Conservation (phyloP, 92 coral and sea anemone genomes). For the Pocillopora grandis region DNA sequence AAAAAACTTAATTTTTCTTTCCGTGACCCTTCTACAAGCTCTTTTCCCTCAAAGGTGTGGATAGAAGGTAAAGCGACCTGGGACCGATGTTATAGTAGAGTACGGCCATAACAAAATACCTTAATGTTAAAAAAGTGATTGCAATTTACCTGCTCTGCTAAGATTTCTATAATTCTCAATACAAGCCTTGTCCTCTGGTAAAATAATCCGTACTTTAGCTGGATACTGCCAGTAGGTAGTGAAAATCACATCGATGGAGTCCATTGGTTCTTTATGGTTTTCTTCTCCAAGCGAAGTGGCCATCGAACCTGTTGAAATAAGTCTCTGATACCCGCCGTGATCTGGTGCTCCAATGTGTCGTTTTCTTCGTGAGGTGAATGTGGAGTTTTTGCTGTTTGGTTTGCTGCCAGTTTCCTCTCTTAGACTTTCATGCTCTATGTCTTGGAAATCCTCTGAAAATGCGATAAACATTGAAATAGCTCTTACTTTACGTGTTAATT, state of each 20-base stretch:
- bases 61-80: too few species aligned
- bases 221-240: constrained; percentile 98
- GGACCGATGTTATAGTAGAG: too few species aligned
- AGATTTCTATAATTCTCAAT: constrained; percentile 89
- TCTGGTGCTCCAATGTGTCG: constrained; percentile 97
- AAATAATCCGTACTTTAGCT: constrained; percentile 91
- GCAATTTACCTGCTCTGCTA: constrained; percentile 70
- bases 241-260: constrained; percentile 89
- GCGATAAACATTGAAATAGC: too few species aligned
- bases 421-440: constrained; percentile 13
- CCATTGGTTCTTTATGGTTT: constrained; percentile 57
- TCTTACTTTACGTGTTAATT: too few species aligned
- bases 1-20: too few species aligned
- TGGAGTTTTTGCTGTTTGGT: constrained; percentile 3
- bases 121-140: too few species aligned
- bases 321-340: constrained; percentile 98
- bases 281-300: constrained; percentile 69
- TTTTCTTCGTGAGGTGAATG: constrained; percentile 20
- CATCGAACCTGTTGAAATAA: constrained; percentile 87
- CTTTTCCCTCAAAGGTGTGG: too few species aligned
- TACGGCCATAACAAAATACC: too few species aligned
- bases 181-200: constrained; percentile 88
- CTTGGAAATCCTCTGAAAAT: constrained; percentile 26
- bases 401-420: constrained; percentile 12
- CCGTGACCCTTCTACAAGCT: too few species aligned